Conservation (phyloP, 2,888 invertebrate species). For the Nemotelus nigrinus region DNA sequence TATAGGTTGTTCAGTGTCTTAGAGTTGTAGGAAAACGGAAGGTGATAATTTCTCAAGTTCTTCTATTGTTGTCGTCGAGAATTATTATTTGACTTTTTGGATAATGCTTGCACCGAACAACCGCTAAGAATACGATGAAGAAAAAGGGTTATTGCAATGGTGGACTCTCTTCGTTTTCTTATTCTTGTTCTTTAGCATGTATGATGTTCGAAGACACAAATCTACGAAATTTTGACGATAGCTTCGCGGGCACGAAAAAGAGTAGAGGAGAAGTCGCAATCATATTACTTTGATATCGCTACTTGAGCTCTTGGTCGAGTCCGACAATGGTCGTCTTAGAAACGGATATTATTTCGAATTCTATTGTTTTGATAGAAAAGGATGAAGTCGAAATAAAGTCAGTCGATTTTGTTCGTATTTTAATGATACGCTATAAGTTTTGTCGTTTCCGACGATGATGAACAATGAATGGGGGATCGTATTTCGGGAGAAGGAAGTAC, state of each 20-base stretch:
- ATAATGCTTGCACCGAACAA: constrained; percentile 39
- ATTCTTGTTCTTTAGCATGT: not conserved
- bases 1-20: constrained; percentile 30
- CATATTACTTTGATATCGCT: constrained; percentile 9
- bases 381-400: constrained; percentile 29
- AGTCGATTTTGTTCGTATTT: constrained; percentile 7
- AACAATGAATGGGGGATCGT: too few species aligned
- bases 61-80: constrained; percentile 50
- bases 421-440: constrained; percentile 38
- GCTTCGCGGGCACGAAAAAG: not conserved
- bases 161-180: not conserved
- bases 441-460: constrained; percentile 6
- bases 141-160: constrained; percentile 21
- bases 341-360: constrained; percentile 35
- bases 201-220: constrained; percentile 24
- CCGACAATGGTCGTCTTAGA: constrained; percentile 16
- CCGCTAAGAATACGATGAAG: too few species aligned
- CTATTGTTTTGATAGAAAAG: constrained; percentile 12
- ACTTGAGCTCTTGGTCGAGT: constrained; percentile 10
- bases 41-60: constrained; percentile 51
- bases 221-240: constrained; percentile 26
- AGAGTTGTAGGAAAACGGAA: constrained; percentile 47
- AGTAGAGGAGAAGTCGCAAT: constrained; percentile 11
- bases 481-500: not conserved
- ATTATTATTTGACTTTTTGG: constrained; percentile 51